These are phyloP conservation scores for Parnassius apollo DNA, from an alignment of 2,888 invertebrate genomes.

Conservation along the genomic window DNA sequence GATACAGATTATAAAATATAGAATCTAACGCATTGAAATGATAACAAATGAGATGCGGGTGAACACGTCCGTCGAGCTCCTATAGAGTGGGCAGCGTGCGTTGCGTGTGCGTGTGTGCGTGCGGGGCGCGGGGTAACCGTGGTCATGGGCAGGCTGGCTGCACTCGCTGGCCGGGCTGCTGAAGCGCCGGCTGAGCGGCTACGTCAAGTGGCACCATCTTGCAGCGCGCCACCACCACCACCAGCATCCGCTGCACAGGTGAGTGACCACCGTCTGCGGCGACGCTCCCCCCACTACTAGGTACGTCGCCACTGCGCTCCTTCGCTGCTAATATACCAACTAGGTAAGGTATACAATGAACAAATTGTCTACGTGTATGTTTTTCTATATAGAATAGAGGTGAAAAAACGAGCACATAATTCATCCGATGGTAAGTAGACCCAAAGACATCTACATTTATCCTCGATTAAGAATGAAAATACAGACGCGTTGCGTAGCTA, in stretches of 20 bases:
- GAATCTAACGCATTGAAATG: not conserved
- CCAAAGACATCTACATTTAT: too few species aligned
- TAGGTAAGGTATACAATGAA: too few species aligned
- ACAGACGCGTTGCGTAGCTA: too few species aligned
- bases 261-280: constrained; percentile 30
- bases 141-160: constrained; percentile 80
- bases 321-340: not conserved
- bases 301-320: constrained; percentile 1
- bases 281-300: constrained; percentile 1
- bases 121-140: constrained; percentile 35
- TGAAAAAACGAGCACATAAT: too few species aligned
- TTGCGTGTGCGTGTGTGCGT: constrained; percentile 34
- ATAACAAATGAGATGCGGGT: too few species aligned
- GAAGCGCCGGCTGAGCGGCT: constrained; percentile 91
- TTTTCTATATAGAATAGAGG: too few species aligned
- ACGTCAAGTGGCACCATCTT: constrained; percentile 88
- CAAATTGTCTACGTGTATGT: too few species aligned
- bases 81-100: constrained; percentile 46
- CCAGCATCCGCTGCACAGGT: constrained; percentile 52
- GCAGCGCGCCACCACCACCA: constrained; percentile 61
- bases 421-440: too few species aligned
- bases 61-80: constrained; percentile 34
- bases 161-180: constrained; percentile 85
- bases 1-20: too few species aligned
- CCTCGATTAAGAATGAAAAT: too few species aligned